phyloP scores from a whole-genome alignment of 2,888 invertebrate genomes.

The Drosophila vallismaia region DNA sequence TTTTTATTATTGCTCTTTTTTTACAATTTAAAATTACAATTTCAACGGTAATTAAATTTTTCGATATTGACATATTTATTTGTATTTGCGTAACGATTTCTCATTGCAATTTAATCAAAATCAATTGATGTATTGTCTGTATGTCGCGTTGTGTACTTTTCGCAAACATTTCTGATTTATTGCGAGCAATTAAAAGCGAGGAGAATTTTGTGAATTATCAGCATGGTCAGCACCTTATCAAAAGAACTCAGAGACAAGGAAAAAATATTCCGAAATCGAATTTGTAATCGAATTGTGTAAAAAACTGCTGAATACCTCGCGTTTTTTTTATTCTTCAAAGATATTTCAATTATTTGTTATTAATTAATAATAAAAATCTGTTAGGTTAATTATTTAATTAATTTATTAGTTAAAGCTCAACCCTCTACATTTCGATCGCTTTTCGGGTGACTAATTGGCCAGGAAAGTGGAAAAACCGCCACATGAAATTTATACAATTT shows the following conservation, averaged over 20 bases:
- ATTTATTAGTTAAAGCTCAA: too few relatives aligned
- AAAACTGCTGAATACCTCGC: background rate
- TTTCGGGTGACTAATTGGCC: constrained; percentile 46
- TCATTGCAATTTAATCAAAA: constrained; percentile 3
- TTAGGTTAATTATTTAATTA: too few relatives aligned
- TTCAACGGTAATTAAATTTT: constrained; percentile 8
- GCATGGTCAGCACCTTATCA: constrained; percentile 46
- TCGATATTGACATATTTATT: constrained; percentile 17
- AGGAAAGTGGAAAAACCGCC: constrained; percentile 61
- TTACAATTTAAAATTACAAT: constrained; percentile 5
- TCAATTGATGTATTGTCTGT: constrained; percentile 22
- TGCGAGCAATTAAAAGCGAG: constrained; percentile 25
- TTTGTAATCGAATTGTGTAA: too few relatives aligned
- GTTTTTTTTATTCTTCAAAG: background rate
- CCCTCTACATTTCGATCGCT: background rate
- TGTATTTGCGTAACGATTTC: constrained; percentile 7
- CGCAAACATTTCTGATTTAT: constrained; percentile 37
- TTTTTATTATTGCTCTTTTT: too few relatives aligned
- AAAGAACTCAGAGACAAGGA: constrained; percentile 27
- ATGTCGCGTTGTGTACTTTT: constrained; percentile 2
- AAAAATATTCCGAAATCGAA: constrained; percentile 1
- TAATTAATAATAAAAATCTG: too few relatives aligned
- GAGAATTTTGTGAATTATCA: constrained; percentile 22
- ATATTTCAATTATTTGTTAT: too few relatives aligned
- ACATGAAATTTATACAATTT: constrained; percentile 74